phyloP scores from a whole-genome alignment of 1,140 invertebrate genomes.

The Polypedilum pembai region DNA sequence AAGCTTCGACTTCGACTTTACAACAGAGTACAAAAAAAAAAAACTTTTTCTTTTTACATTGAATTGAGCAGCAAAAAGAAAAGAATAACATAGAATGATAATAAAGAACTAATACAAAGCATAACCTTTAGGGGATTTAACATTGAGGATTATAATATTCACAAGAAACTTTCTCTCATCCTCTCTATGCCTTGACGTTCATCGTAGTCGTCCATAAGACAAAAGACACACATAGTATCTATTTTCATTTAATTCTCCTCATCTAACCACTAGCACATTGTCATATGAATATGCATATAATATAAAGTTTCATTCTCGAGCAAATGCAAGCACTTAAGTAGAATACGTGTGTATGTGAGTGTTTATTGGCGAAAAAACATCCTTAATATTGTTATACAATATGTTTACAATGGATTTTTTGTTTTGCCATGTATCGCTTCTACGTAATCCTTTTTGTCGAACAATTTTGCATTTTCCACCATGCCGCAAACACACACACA shows the following conservation, averaged over 20 bases:
- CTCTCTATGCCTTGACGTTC: not conserved
- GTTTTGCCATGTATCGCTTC: not conserved
- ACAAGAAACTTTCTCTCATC: slow-evolving; percentile 2
- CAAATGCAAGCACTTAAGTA: not conserved
- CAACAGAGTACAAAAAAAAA: not conserved
- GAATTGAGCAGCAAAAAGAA: not conserved
- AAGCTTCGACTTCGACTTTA: not conserved
- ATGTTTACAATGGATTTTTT: slow-evolving; percentile 28
- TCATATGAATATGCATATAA: not conserved
- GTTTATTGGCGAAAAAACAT: slow-evolving; percentile 20
- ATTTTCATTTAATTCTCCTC: no score
- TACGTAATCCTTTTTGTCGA: slow-evolving; percentile 26
- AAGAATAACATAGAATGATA: slow-evolving; percentile 15
- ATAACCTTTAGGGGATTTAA: slow-evolving; percentile 26
- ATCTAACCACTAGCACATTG: no score
- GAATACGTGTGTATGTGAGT: not conserved
- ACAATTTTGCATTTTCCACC: slow-evolving; percentile 25
- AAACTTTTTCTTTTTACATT: slow-evolving; percentile 24
- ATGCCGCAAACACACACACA: not conserved
- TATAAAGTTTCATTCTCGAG: slow-evolving; percentile 13
- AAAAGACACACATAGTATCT: no score
- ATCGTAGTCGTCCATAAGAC: not conserved
- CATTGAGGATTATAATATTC: slow-evolving; percentile 20
- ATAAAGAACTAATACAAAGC: not conserved
- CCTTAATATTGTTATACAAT: slow-evolving; percentile 27